Conservation (phyloP, 2,113 vertebrate species). For the Choloepus hoffmanni region DNA sequence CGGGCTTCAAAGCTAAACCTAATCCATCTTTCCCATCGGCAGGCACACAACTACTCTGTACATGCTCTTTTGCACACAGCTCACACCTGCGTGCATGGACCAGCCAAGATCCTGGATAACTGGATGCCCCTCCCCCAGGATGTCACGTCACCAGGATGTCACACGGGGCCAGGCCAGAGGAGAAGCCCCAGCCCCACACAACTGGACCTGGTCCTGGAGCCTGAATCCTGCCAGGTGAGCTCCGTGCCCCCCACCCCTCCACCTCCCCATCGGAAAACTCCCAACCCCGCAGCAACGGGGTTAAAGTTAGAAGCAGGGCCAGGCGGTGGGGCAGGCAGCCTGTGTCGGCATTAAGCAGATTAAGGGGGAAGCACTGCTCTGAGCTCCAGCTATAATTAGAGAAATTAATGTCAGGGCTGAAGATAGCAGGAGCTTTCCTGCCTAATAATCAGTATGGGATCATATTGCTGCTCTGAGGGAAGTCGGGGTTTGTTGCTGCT, state of each 20-base stretch:
- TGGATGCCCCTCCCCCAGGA: neutral
- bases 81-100: no score
- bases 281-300: neutral
- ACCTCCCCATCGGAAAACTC: neutral
- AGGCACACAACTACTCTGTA: neutral
- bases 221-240: neutral
- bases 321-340: neutral
- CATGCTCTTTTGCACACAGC: fast-evolving
- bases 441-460: neutral
- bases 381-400: slow-evolving; percentile 62
- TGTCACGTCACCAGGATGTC: neutral
- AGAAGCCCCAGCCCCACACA: neutral
- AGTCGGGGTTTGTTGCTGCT: neutral
- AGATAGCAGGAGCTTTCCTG: neutral
- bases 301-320: neutral
- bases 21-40: fast-evolving
- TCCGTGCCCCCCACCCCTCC: no score
- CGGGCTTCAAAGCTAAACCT: fast-evolving
- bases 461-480: fast-evolving
- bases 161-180: neutral
- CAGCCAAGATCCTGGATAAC: fast-evolving
- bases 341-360: slow-evolving; percentile 37
- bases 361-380: neutral
- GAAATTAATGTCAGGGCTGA: slow-evolving; percentile 54
- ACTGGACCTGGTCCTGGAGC: neutral